A percentile compares a stretch with the other conserved stretches of the same genome.
Evolutionary conservation across 2,888 invertebrate species (phyloP).

Genomic region (Mythimna ferrago): DNA sequence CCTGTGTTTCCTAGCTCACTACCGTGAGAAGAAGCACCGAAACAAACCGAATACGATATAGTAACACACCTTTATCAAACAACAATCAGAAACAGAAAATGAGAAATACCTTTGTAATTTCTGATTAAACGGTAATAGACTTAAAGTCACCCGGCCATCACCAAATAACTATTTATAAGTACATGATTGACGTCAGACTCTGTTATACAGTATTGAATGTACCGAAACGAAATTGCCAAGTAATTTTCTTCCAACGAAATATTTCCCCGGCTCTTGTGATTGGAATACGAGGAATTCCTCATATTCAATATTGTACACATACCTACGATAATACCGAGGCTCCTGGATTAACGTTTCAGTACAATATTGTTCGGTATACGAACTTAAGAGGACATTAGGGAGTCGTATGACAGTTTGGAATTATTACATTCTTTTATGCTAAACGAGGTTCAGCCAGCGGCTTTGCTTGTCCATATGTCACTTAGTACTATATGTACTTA

Average conservation of each 20-base stretch:
- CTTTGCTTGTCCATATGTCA: too few species aligned
- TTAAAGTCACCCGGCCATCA: conserved; percentile 12
- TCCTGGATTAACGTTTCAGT: not conserved
- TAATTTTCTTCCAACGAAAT: conserved; percentile 53
- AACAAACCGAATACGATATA: too few species aligned
- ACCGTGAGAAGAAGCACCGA: too few species aligned
- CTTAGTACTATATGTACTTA: too few species aligned
- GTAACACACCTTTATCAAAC: too few species aligned
- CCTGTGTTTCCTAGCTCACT: too few species aligned
- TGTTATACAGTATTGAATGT: conserved; percentile 32
- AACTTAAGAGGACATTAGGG: not conserved
- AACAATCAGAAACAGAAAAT: too few species aligned
- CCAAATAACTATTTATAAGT: conserved; percentile 25
- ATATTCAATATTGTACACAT: conserved; percentile 14
- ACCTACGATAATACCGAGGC: not conserved
- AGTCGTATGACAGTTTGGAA: not conserved
- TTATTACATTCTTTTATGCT: not conserved
- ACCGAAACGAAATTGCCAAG: conserved; percentile 39
- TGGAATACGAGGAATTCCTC: conserved; percentile 46
- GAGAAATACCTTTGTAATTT: not conserved
- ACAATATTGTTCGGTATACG: conserved; percentile 7
- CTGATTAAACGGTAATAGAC: conserved; percentile 9
- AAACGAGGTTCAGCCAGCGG: not conserved
- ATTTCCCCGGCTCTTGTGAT: conserved; percentile 40
- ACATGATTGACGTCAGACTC: conserved; percentile 29